These are phyloP conservation scores for Dryobotodes eremita DNA, from an alignment of 2,888 invertebrate species.

Conservation along the genomic window DNA sequence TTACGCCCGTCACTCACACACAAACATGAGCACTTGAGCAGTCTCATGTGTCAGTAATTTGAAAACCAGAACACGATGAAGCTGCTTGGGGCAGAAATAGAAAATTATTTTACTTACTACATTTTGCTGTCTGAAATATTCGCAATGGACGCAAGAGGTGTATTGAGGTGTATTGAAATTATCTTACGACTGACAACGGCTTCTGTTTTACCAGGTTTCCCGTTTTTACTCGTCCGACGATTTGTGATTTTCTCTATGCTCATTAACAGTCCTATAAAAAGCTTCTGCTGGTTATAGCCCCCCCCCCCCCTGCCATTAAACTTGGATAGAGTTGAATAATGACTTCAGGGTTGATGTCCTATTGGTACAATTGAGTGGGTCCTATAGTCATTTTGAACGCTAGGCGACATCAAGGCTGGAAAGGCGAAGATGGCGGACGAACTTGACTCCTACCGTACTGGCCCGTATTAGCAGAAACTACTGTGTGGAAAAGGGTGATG, in stretches of 20 bases:
- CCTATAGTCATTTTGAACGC: background rate
- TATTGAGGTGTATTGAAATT: background rate
- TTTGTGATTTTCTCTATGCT: background rate
- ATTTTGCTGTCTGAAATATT: background rate
- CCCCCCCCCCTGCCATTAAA: background rate
- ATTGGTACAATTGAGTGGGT: background rate
- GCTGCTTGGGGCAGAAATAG: slow-evolving; percentile 3
- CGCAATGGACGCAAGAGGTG: background rate
- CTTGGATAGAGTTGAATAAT: background rate
- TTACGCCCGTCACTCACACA: slow-evolving; percentile 22
- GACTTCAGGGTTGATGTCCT: background rate
- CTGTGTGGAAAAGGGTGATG: too few relatives aligned
- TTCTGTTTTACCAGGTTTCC: background rate
- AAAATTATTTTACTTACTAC: background rate
- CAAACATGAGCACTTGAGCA: slow-evolving; percentile 9
- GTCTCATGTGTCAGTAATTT: slow-evolving; percentile 21
- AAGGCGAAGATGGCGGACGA: background rate
- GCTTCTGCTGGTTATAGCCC: background rate
- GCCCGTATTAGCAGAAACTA: too few relatives aligned
- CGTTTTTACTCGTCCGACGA: background rate
- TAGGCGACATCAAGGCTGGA: background rate
- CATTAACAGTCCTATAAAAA: background rate
- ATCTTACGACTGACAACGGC: background rate
- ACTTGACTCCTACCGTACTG: background rate
- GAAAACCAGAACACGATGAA: slow-evolving; percentile 14